Base-by-base conservation (phyloP, 2,113 vertebrate species). In the Galbula dea region DNA sequence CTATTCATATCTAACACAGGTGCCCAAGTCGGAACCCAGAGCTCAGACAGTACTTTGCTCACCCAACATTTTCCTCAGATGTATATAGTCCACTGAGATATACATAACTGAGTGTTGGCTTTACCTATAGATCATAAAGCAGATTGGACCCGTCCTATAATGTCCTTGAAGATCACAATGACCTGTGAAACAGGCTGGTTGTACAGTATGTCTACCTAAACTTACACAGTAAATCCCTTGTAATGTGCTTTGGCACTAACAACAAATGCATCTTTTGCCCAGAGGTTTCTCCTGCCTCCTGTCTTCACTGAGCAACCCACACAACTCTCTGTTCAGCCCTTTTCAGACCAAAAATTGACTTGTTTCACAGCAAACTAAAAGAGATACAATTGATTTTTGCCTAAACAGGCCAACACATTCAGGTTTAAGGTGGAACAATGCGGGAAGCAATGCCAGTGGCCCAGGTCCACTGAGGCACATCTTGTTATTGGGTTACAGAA, bases 381-480 rank as follows among this genome's bases (percentile, higher is more conserved):
- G 41, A 91, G 21, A 61, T 19, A 2, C 1, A 41, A 23, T 6
- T 8, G 20, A 57, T 45, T 83, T 89, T 29, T 78, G 26, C 32
- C 51, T 67, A 63, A 87, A 52, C 3, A 54, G 23, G 51, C 34
- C 61, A 75, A 55, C 5, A 24, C 45, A 45, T 24, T 27, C 13
- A 46, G 27, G 27, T 39, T 84, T 51, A 63, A 63, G 46, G 26
- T 0, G 0, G 51, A 86, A 30, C 20, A 67, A 22, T 0, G 3
- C 12, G 74, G 61, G 48, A 58, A 51, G 37, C 21, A 37, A 16
- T 16, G 18, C 34, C 61, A 89, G 52, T 62, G 34, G 36, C 3
- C 8, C 39, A 34, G 48, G 20, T 21, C 34, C 51, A 66, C 9
- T 0, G 0, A 62, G 34, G 46, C 22, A 62, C 41, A 30, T 2